These are phyloP conservation scores for Epinephelus fuscoguttatus DNA, from an alignment of 2,113 vertebrate species.

Conservation along the genomic window DNA sequence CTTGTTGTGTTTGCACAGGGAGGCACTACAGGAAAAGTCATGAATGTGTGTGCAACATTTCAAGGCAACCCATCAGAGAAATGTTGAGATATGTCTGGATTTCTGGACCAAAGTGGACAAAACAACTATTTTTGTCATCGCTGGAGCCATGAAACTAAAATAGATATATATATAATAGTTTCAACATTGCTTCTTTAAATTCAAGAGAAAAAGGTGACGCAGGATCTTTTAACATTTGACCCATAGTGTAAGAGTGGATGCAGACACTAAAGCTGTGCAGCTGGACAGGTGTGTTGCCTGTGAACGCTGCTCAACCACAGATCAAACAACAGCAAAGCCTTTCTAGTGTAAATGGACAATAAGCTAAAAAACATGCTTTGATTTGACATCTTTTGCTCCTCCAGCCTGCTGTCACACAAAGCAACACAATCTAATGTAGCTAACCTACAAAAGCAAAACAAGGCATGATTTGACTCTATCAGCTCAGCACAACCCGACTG, in stretches of 20 bases:
- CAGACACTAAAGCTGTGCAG: constrained; percentile 18
- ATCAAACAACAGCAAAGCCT: constrained; percentile 14
- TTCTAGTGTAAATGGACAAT: constrained; percentile 3
- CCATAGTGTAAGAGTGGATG: neutral
- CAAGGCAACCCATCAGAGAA: neutral
- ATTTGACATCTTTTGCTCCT: constrained; percentile 20
- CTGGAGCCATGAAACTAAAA: neutral
- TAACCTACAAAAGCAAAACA: neutral
- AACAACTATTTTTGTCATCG: neutral
- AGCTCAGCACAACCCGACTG: constrained; percentile 4
- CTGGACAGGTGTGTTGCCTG: neutral
- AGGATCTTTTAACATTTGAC: neutral
- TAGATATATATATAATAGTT: neutral
- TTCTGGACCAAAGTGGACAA: neutral
- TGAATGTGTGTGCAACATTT: neutral
- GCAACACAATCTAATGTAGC: neutral
- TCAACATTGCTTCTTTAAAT: neutral
- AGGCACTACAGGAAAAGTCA: too few species aligned
- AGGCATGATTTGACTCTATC: constrained; percentile 9
- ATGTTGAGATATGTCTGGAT: neutral
- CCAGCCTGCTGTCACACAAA: constrained; percentile 10
- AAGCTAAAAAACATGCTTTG: neutral
- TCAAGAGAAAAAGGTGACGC: neutral
- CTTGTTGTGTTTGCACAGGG: too few species aligned
- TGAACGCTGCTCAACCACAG: neutral